Conservation (phyloP, 1,140 invertebrate genomes). For the Drosophila aff. region DNA sequence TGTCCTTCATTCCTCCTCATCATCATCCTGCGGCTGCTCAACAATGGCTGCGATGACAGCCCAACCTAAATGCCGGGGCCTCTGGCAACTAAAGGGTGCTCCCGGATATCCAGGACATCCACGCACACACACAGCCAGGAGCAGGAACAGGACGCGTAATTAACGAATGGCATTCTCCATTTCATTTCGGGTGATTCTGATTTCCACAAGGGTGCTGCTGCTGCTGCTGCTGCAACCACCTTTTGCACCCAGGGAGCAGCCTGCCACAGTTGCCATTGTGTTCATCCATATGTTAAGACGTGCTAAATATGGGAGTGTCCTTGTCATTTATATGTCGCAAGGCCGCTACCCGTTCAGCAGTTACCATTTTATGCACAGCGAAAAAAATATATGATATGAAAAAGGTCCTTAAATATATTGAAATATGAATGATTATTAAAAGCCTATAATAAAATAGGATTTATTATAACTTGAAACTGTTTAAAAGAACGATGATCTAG, state of each 20-base stretch:
- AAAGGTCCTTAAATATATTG: too few relatives aligned
- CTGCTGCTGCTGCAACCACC: slow-evolving; percentile 31
- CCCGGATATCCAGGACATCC: slow-evolving; percentile 35
- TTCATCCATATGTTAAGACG: slow-evolving; percentile 61
- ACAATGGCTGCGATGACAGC: slow-evolving; percentile 84
- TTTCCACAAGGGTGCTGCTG: slow-evolving; percentile 63
- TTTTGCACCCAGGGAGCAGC: slow-evolving; percentile 30
- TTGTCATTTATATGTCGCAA: slow-evolving; percentile 84
- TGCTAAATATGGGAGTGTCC: slow-evolving; percentile 85
- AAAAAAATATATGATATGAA: neutral
- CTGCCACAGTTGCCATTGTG: slow-evolving; percentile 76
- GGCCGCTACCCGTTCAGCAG: slow-evolving; percentile 42
- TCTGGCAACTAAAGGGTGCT: slow-evolving; percentile 63
- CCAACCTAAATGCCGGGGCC: slow-evolving; percentile 58
- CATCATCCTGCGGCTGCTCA: slow-evolving; percentile 71
- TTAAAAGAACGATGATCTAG: too few relatives aligned
- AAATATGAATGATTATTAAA: too few relatives aligned
- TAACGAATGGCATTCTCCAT: slow-evolving; percentile 84
- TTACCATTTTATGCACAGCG: slow-evolving; percentile 43
- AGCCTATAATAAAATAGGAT: too few relatives aligned
- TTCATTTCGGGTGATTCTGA: slow-evolving; percentile 73
- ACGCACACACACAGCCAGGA: slow-evolving; percentile 13
- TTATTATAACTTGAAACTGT: too few relatives aligned
- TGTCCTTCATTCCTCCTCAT: slow-evolving; percentile 59
- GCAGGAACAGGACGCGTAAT: slow-evolving; percentile 60